phyloP scores from a whole-genome alignment of 2,113 vertebrate genomes.

The Stercorarius parasiticus region DNA sequence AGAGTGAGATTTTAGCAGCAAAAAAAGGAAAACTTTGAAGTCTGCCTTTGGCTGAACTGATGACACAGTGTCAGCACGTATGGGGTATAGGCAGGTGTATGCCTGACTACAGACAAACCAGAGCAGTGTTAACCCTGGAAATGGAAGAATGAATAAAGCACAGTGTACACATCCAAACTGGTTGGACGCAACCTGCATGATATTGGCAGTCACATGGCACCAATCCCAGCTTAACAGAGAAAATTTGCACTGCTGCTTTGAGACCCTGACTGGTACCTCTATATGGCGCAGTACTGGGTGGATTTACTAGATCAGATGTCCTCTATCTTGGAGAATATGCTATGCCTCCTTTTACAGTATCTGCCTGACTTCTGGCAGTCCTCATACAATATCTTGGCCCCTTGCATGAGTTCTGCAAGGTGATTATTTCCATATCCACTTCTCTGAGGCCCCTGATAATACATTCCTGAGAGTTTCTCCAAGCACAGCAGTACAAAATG shows the following conservation, averaged over 20 bases:
- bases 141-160: not conserved
- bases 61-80: rapidly evolving
- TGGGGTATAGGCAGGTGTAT: not conserved
- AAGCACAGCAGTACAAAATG: not conserved
- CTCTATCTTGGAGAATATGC: not conserved
- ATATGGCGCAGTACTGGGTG: not conserved
- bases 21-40: not conserved
- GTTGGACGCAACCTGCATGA: not conserved
- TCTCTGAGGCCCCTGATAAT: not conserved
- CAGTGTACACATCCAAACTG: not conserved
- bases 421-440: not conserved
- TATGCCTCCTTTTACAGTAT: not conserved
- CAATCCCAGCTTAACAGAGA: not conserved
- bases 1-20: not conserved
- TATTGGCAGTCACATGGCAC: not conserved
- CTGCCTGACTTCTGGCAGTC: not conserved
- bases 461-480: not conserved
- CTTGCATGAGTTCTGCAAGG: not conserved
- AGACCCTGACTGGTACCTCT: not conserved
- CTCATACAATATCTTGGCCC: not conserved
- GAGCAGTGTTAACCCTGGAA: not conserved
- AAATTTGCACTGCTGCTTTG: not conserved
- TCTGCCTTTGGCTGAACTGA: not conserved
- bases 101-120: not conserved
- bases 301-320: not conserved